phyloP scores from a whole-genome alignment of 1,140 invertebrate genomes.

The Neodiprion pinetum region DNA sequence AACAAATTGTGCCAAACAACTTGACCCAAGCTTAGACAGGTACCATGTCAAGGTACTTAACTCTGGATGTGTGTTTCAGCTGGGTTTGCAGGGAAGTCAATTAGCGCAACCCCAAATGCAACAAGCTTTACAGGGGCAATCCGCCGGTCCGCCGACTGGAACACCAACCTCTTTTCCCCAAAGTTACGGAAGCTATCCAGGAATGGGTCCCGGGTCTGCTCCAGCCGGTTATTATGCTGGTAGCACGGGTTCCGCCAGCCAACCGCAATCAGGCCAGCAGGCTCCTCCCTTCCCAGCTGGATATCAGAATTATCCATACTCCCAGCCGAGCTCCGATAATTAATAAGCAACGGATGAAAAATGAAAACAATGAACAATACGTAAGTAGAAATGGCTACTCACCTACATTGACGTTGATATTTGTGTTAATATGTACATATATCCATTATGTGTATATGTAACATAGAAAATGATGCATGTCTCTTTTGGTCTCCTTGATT shows the following conservation, averaged over 20 bases:
- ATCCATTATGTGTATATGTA: constrained; percentile 30
- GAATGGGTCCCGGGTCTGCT: constrained; percentile 53
- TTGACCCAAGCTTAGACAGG: too few species aligned
- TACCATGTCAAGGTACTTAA: background rate
- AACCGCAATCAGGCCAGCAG: constrained; percentile 53
- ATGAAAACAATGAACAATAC: background rate
- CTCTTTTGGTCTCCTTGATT: background rate
- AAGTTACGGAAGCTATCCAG: constrained; percentile 55
- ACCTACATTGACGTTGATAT: background rate
- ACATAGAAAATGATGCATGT: constrained; percentile 9
- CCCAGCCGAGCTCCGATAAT: constrained; percentile 57
- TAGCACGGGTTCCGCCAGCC: constrained; percentile 43
- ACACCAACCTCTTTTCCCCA: constrained; percentile 55
- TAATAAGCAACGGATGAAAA: constrained; percentile 33
- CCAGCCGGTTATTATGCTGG: constrained; percentile 53
- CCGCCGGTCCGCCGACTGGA: constrained; percentile 42
- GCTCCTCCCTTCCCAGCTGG: constrained; percentile 55
- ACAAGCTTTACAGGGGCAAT: constrained; percentile 47
- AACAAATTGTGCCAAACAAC: too few species aligned
- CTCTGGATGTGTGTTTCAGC: constrained; percentile 29
- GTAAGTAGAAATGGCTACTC: background rate
- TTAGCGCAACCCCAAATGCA: constrained; percentile 56
- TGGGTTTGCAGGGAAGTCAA: constrained; percentile 52
- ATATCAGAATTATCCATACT: constrained; percentile 60
- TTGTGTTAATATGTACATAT: constrained; percentile 28